Base-by-base conservation (phyloP, 2,888 invertebrate species). In the Crocallis elinguaria region DNA sequence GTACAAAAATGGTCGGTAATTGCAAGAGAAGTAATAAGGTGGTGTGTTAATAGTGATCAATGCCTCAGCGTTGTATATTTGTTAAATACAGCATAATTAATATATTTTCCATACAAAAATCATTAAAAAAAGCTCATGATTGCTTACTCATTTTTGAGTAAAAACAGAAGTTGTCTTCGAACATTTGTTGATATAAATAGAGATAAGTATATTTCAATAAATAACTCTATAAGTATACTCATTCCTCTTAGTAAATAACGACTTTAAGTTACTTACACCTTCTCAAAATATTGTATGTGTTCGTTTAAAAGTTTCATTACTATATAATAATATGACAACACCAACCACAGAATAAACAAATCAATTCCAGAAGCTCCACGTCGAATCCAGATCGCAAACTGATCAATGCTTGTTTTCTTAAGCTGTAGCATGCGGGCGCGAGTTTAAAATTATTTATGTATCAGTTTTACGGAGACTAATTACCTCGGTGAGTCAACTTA, bases 401-500 rank as follows among this genome's bases (percentile, higher is more conserved):
- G 53, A 54, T 64, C 57, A 42, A 17, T 44, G 39, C 56, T 48
- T 49, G 46, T 60, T 56, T 57, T 41, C 48, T 53, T 60, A 69
- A 68, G 60, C 63, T 48, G 69, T 59, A 53, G 52, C 49, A 52
- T 57, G 62, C 64, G 50, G 56, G 58, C 43, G 17, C 42, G 27
- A 39, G 38, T 52, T 71, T 65, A 71, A 77, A 82, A 83, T 29
- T 77, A 77, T 79, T 54, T 73, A 79, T 79, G 77, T 84, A 84
- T 86, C 83, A 72, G 66, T 67, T 78, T 76, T 73, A 78, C 74
- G 65, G 69, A 66, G 66, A 74, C 79, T 79, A 84, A 84, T 86
- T 83, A 82, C 72, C 73, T 75, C 62, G 68, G 55, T 61, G 68
- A 67, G 72, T 71, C 67, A 76, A 68, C 69, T 71, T 69, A 69